phyloP scores from a whole-genome alignment of 23 tunicate genomes.

The Halocynthia roretzi region DNA sequence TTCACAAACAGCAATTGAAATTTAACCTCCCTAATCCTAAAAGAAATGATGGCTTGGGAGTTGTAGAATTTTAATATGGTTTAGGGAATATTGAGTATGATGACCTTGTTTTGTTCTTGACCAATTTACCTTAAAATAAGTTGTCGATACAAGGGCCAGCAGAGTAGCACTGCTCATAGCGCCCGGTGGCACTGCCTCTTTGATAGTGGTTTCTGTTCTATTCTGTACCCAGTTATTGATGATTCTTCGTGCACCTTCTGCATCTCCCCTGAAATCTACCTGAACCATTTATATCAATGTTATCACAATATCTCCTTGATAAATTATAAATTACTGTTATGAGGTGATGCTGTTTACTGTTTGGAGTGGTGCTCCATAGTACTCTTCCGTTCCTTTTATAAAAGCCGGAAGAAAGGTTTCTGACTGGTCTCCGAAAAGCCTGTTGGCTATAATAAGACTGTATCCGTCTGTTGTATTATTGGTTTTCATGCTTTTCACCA shows the following conservation, averaged over 20 bases:
- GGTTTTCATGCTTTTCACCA: conserved; percentile 11
- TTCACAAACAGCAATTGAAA: too few species aligned
- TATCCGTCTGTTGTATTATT: conserved; percentile 7
- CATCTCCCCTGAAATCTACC: conserved; percentile 36
- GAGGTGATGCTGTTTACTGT: conserved; percentile 12
- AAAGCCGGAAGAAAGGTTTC: conserved; percentile 15
- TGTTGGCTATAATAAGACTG: conserved; percentile 21
- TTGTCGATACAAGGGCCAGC: conserved; percentile 36
- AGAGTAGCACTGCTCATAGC: conserved; percentile 18
- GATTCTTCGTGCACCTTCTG: conserved; percentile 17
- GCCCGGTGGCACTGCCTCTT: conserved; percentile 39
- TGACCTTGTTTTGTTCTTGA: not conserved
- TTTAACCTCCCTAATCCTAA: too few species aligned
- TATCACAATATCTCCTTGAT: not conserved
- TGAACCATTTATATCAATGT: not conserved
- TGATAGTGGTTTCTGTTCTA: conserved; percentile 29
- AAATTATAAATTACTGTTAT: too few species aligned
- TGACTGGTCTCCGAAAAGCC: conserved; percentile 30
- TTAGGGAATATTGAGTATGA: too few species aligned
- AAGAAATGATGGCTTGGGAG: too few species aligned
- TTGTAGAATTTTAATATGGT: too few species aligned
- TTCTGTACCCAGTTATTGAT: conserved; percentile 45
- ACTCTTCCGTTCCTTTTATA: conserved; percentile 15
- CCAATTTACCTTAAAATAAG: conserved; percentile 42
- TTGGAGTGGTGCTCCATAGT: conserved; percentile 36